These are phyloP conservation scores for Clistopyga incitator DNA, from an alignment of 2,888 invertebrate genomes.

Conservation along the genomic window DNA sequence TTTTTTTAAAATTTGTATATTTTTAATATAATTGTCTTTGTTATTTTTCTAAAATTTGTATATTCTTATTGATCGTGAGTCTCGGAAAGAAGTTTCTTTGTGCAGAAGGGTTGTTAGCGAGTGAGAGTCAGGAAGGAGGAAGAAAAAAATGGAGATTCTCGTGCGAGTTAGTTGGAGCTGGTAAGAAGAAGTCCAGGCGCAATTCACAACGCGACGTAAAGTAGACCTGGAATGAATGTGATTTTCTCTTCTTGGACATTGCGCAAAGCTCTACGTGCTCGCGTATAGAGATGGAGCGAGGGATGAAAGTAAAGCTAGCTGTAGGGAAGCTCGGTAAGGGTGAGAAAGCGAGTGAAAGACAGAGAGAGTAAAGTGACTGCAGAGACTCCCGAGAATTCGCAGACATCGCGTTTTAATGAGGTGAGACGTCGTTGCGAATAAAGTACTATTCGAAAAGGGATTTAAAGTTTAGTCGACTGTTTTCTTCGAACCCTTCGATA, in stretches of 20 bases:
- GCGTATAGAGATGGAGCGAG: conserved; percentile 37
- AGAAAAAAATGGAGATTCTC: conserved; percentile 21
- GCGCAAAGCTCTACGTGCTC: conserved; percentile 62
- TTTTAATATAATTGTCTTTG: too few relatives aligned
- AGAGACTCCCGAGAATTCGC: conserved; percentile 61
- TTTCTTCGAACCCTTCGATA: conserved; percentile 61
- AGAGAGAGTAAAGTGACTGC: conserved; percentile 16
- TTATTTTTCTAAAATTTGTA: too few relatives aligned
- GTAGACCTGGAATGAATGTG: conserved; percentile 75
- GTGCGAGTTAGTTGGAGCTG: conserved; percentile 13
- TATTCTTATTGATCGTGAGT: too few relatives aligned
- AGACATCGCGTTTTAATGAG: conserved; percentile 76
- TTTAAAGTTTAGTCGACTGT: conserved; percentile 79
- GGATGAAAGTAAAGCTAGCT: conserved; percentile 27
- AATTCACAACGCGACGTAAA: conserved; percentile 62
- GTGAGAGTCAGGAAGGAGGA: background rate
- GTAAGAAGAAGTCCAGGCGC: conserved; percentile 13
- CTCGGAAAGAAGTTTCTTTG: background rate
- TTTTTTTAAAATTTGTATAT: too few relatives aligned
- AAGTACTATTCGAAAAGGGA: conserved; percentile 80
- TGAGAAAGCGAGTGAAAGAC: conserved; percentile 20
- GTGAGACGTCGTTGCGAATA: conserved; percentile 72
- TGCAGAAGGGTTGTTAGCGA: background rate
- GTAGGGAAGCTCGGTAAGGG: background rate
- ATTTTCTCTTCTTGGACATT: conserved; percentile 70